phyloP scores from a whole-genome alignment of 2,888 invertebrate genomes.

The Chymomyza procnemis region DNA sequence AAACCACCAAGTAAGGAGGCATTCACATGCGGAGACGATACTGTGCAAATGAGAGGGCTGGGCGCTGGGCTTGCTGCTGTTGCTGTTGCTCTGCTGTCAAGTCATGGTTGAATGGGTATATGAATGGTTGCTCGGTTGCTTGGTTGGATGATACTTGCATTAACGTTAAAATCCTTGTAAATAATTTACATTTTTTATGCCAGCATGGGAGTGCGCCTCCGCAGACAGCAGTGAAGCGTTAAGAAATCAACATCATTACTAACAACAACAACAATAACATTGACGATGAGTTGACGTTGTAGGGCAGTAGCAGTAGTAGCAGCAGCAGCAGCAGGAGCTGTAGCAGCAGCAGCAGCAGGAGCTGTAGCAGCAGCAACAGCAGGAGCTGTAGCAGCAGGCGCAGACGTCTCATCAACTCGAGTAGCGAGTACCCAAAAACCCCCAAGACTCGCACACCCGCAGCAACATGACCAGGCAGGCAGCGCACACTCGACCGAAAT shows the following conservation, averaged over 20 bases:
- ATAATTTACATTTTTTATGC: slow-evolving; percentile 54
- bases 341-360: slow-evolving; percentile 27
- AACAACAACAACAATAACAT: slow-evolving; percentile 32
- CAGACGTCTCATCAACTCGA: slow-evolving; percentile 49
- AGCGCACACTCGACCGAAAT: slow-evolving; percentile 46
- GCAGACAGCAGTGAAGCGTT: slow-evolving; percentile 48
- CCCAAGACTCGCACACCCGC: background rate
- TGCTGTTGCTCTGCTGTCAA: background rate
- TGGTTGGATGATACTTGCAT: slow-evolving; percentile 34
- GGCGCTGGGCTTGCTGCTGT: too few species aligned
- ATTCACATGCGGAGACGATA: slow-evolving; percentile 2
- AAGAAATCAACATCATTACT: slow-evolving; percentile 49
- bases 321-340: slow-evolving; percentile 45
- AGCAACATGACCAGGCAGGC: background rate
- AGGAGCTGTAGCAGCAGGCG: slow-evolving; percentile 27
- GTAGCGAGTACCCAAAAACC: slow-evolving; percentile 28
- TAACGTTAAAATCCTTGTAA: slow-evolving; percentile 53
- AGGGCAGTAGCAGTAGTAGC: slow-evolving; percentile 9
- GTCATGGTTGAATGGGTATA: slow-evolving; percentile 8
- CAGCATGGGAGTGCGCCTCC: slow-evolving; percentile 31
- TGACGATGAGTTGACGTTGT: slow-evolving; percentile 12
- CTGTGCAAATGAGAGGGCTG: background rate
- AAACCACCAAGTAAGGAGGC: background rate
- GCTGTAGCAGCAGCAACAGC: slow-evolving; percentile 45
- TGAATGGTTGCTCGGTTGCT: slow-evolving; percentile 10